Conservation (phyloP, 2,888 invertebrate species). For the Leistus spinibarbis region DNA sequence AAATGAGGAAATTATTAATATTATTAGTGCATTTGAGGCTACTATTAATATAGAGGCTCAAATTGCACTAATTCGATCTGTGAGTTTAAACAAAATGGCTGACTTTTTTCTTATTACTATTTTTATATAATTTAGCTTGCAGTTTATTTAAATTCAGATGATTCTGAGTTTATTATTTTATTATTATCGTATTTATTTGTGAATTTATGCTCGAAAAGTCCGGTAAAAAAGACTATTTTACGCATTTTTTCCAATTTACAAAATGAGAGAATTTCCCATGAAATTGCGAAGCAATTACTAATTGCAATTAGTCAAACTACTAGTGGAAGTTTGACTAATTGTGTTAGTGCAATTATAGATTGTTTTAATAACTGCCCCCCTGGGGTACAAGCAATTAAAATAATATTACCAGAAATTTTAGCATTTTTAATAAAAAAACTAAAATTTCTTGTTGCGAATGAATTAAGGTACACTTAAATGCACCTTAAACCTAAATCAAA, state of each 20-base stretch:
- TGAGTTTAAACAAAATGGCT: conserved; percentile 1
- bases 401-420: conserved; percentile 31
- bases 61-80: conserved; percentile 16
- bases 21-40: conserved; percentile 9
- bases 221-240: conserved; percentile 45
- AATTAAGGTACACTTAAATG: conserved; percentile 12
- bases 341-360: conserved; percentile 17
- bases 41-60: conserved; percentile 14
- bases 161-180: conserved; percentile 22
- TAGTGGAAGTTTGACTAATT: background rate
- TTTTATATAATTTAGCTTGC: conserved; percentile 17
- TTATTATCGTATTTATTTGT: conserved; percentile 42
- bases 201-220: conserved; percentile 41
- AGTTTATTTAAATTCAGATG: background rate
- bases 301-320: background rate
- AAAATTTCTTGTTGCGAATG: background rate
- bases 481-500: too few relatives aligned
- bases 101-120: background rate
- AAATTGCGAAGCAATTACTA: conserved; percentile 16
- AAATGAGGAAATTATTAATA: conserved; percentile 6
- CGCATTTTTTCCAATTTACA: conserved; percentile 41
- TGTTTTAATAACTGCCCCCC: conserved; percentile 44
- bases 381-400: conserved; percentile 42
- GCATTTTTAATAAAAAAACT: conserved; percentile 19
- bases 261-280: background rate